These are phyloP conservation scores for Trididemnum clinides DNA, from an alignment of 23 tunicate species.

Conservation along the genomic window DNA sequence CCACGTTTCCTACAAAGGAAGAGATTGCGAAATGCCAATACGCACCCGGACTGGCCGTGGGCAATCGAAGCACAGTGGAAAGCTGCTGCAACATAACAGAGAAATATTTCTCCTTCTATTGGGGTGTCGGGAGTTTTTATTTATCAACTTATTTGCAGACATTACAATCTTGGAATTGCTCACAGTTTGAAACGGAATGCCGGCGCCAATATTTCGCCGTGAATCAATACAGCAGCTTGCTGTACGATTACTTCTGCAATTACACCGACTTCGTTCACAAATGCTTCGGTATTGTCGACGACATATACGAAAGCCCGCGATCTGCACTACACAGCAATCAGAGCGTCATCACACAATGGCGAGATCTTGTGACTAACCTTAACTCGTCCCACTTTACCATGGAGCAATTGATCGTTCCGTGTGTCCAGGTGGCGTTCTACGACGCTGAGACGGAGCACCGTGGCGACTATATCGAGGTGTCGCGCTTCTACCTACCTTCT, in stretches of 20 bases:
- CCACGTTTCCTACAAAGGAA: too few species aligned
- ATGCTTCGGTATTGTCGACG: neutral
- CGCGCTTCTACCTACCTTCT: conserved; percentile 42
- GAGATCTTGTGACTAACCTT: neutral
- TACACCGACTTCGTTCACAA: neutral
- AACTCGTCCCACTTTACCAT: neutral
- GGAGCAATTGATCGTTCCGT: conserved; percentile 23
- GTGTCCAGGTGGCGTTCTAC: conserved; percentile 79
- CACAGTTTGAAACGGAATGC: conserved; percentile 54
- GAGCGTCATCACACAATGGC: neutral
- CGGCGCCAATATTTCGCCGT: conserved; percentile 17
- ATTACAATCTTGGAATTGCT: conserved; percentile 56
- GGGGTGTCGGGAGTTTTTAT: neutral
- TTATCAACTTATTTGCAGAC: conserved; percentile 3
- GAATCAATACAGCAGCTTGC: conserved; percentile 29
- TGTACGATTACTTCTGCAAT: conserved; percentile 49
- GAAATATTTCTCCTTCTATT: neutral
- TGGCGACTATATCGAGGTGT: conserved; percentile 65
- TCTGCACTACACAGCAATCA: too few species aligned
- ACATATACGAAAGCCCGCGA: neutral
- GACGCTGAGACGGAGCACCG: conserved; percentile 45
- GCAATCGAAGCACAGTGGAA: neutral
- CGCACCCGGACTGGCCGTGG: conserved; percentile 20
- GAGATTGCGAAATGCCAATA: neutral
- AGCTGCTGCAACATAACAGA: conserved; percentile 5